Conservation (phyloP, 2,113 vertebrate species). For the Microcebus murinus region DNA sequence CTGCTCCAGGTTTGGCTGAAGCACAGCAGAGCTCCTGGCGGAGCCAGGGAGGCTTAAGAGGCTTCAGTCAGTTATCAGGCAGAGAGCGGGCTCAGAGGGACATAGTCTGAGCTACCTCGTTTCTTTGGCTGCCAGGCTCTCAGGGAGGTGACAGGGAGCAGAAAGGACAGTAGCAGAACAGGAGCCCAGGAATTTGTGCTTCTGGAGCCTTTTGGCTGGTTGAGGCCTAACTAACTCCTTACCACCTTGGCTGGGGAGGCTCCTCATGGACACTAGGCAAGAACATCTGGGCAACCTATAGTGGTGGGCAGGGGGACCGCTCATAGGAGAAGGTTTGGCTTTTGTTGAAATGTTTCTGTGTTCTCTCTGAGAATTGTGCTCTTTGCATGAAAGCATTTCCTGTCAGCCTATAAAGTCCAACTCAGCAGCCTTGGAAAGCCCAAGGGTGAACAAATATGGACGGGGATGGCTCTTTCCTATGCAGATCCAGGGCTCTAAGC, state of each 20-base stretch:
- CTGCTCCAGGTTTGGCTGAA: not conserved
- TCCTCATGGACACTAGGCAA: not conserved
- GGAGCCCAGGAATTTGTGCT: not conserved
- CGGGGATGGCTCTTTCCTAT: not conserved
- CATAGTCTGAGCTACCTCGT: not conserved
- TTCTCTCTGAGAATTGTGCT: not conserved
- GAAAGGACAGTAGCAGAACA: not conserved
- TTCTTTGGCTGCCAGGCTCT: conserved; percentile 1
- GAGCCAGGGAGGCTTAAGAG: not conserved
- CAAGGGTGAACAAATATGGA: not conserved
- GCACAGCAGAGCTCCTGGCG: not conserved
- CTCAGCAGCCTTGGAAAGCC: not conserved
- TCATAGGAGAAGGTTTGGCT: not conserved
- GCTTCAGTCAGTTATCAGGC: not conserved
- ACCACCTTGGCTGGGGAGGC: not conserved
- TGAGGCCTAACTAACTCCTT: not conserved
- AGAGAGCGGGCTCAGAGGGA: not conserved
- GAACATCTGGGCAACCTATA: not conserved
- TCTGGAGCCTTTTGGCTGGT: not conserved
- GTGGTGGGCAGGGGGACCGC: too few species aligned
- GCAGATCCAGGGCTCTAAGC: not conserved
- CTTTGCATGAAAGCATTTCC: conserved; percentile 8
- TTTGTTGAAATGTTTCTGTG: conserved; percentile 12
- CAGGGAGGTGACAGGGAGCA: not conserved
- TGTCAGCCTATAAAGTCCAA: conserved; percentile 10